Percentiles rank a stretch among this genome's conserved stretches.
Conservation (phyloP, 2,888 invertebrate genomes). For the Heliconius erato region DNA sequence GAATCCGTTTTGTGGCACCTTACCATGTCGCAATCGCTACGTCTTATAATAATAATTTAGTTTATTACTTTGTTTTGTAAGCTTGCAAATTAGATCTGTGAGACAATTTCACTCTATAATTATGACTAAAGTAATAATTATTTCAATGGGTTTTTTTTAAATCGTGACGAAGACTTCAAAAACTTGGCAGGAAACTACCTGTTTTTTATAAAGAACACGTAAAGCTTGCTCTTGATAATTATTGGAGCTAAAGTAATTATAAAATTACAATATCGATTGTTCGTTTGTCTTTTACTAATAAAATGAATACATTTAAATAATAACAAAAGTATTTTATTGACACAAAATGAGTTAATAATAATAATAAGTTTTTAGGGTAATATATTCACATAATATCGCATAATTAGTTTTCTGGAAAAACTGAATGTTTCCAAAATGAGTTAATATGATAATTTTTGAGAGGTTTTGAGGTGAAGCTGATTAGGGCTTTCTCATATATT, state of each 20-base stretch:
- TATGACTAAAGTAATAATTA: not conserved
- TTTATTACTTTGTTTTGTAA: conserved; percentile 43
- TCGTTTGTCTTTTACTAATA: not conserved
- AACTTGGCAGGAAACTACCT: not conserved
- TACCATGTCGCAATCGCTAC: conserved; percentile 33
- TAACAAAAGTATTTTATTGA: too few species aligned
- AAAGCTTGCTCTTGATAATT: not conserved
- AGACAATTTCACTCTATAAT: conserved; percentile 4
- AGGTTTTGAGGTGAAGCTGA: conserved; percentile 7
- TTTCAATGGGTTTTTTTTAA: not conserved
- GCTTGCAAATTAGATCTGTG: conserved; percentile 37
- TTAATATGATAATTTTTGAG: conserved; percentile 7
- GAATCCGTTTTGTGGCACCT: conserved; percentile 35
- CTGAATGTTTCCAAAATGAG: not conserved
- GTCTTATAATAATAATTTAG: conserved; percentile 24
- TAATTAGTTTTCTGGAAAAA: not conserved
- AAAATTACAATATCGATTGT: not conserved
- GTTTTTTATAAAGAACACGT: not conserved
- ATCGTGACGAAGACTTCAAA: not conserved
- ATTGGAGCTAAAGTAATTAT: not conserved
- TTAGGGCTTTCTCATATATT: conserved; percentile 1
- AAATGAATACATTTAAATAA: too few species aligned
- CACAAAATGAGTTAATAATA: not conserved
- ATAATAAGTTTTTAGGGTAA: not conserved
- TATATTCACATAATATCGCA: not conserved